Evolutionary conservation across 2,113 vertebrate species (phyloP).

Genomic region (Motacilla alba): DNA sequence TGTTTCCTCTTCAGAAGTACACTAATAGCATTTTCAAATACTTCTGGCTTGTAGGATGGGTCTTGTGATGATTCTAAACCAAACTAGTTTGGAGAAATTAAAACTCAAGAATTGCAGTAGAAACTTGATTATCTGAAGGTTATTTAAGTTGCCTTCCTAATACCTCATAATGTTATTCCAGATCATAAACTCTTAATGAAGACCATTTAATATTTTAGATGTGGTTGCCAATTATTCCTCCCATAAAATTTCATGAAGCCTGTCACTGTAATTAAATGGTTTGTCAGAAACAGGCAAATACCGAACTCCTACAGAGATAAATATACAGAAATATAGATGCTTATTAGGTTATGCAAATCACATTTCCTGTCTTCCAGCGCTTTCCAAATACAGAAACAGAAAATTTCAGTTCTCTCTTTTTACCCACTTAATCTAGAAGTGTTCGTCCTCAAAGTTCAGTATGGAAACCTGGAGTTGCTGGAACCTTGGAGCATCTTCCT

Average conservation of each 20-base stretch:
- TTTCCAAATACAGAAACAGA: background rate
- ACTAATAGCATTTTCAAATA: background rate
- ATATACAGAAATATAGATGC: background rate
- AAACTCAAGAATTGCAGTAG: background rate
- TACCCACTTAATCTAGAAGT: background rate
- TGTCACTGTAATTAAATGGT: background rate
- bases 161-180: background rate
- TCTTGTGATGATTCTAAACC: background rate
- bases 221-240: background rate
- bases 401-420: background rate
- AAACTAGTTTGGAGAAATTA: background rate
- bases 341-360: background rate
- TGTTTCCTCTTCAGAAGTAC: background rate
- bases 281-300: background rate
- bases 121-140: background rate
- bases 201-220: background rate
- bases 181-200: background rate
- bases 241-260: background rate
- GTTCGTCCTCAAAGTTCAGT: background rate
- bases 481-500: background rate
- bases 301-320: background rate
- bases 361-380: background rate
- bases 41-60: background rate
- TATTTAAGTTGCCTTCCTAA: background rate
- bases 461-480: background rate